phyloP scores from a whole-genome alignment of 2,888 invertebrate genomes.

The Cheilosia vernalis region DNA sequence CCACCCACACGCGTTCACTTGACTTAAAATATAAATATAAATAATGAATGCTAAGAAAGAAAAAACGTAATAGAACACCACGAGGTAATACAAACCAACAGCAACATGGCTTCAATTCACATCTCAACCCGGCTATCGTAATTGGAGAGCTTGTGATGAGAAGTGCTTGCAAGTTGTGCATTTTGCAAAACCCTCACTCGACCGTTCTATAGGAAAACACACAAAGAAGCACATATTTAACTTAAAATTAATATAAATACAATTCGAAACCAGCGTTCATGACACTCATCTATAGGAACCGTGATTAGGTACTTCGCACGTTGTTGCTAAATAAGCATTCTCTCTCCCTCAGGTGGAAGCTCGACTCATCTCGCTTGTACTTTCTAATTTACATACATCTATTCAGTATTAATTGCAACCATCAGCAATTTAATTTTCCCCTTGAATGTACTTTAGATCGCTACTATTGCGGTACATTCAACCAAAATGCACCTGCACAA shows the following conservation, averaged over 20 bases:
- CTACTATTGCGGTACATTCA: neutral
- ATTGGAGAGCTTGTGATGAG: slow-evolving; percentile 45
- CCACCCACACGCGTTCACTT: slow-evolving; percentile 37
- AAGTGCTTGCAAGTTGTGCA: slow-evolving; percentile 40
- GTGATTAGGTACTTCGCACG: slow-evolving; percentile 43
- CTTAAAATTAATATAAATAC: slow-evolving; percentile 31
- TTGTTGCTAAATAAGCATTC: slow-evolving; percentile 55
- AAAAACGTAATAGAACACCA: slow-evolving; percentile 61
- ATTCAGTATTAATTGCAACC: neutral
- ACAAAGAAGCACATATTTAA: neutral
- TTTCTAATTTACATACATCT: neutral
- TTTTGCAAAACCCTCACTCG: slow-evolving; percentile 44
- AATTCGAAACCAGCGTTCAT: slow-evolving; percentile 32
- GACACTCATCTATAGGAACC: slow-evolving; percentile 21
- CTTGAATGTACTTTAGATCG: neutral
- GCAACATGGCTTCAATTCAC: slow-evolving; percentile 59
- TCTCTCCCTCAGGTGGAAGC: neutral
- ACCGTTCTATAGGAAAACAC: slow-evolving; percentile 1
- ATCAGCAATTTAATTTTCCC: neutral
- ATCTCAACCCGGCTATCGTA: slow-evolving; percentile 45
- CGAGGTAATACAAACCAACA: slow-evolving; percentile 58
- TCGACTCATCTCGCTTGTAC: neutral
- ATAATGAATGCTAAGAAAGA: slow-evolving; percentile 63
- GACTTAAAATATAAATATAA: slow-evolving; percentile 66
- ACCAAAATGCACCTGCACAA: slow-evolving; percentile 5